A percentile compares a stretch with the other conserved stretches of the same genome.
Conservation (phyloP, 2,113 vertebrate species). For the Oryzias javanicus region DNA sequence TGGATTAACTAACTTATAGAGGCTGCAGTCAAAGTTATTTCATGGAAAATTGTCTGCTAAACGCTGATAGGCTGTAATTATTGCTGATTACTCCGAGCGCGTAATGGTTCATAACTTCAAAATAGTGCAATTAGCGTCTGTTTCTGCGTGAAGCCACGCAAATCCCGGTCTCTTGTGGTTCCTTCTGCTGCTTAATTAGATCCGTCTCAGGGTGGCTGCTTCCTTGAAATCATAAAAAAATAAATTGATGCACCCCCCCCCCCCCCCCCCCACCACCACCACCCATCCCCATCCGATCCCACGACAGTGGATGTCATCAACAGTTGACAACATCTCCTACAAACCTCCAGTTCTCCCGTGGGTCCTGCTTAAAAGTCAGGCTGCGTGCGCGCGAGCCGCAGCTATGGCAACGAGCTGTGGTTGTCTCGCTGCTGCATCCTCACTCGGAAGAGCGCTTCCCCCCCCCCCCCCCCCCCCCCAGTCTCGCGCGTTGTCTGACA, state of each 20-base stretch:
- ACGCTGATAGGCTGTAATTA: not conserved
- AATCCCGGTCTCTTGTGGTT: constrained; percentile 35
- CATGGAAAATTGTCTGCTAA: not conserved
- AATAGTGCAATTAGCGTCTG: constrained; percentile 9
- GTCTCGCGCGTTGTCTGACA: constrained; percentile 55
- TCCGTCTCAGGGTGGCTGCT: constrained; percentile 23
- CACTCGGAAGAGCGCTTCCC: constrained; percentile 40
- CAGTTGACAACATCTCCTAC: constrained; percentile 63
- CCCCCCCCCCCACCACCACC: not conserved
- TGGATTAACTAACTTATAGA: constrained; percentile 7
- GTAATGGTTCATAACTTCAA: constrained; percentile 18
- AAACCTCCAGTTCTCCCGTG: constrained; percentile 42
- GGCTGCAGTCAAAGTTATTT: constrained; percentile 11
- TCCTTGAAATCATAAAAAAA: constrained; percentile 6
- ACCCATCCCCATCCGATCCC: not conserved
- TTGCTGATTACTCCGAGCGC: constrained; percentile 16
- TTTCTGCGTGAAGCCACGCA: constrained; percentile 7
- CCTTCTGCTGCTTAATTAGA: constrained; percentile 29
- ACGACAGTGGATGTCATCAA: constrained; percentile 57
- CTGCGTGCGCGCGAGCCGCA: constrained; percentile 60
- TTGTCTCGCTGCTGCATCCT: constrained; percentile 57
- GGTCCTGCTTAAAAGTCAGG: constrained; percentile 72
- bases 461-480: no score
- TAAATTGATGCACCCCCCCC: not conserved
- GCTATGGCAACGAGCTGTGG: constrained; percentile 72